Percentiles rank a stretch among this genome's conserved stretches.
phyloP scores from a whole-genome alignment of 2,888 invertebrate genomes.

The Unio delphinus region DNA sequence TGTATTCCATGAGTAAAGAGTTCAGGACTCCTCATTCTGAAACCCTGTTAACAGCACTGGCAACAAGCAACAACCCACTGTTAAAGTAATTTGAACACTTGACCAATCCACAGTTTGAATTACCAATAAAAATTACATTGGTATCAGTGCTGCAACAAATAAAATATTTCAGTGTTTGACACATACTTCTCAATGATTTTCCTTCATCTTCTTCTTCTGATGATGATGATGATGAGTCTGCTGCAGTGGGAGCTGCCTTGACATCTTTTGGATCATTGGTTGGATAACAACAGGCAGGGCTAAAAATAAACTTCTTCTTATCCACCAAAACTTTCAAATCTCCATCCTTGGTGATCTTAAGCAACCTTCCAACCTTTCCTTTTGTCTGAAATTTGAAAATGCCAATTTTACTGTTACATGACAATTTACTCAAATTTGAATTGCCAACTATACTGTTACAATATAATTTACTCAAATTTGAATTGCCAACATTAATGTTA shows the following conservation, averaged over 20 bases:
- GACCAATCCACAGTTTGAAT: no score
- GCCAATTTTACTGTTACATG: no score
- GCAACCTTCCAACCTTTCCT: conserved; percentile 34
- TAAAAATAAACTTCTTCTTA: conserved; percentile 16
- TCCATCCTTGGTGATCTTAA: conserved; percentile 33
- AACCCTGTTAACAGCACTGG: no score
- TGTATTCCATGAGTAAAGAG: no score
- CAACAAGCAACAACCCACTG: no score
- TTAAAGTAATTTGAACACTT: no score
- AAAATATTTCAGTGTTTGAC: no score
- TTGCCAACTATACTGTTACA: no score
- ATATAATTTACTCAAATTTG: conserved; percentile 8
- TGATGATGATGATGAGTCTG: conserved; percentile 9
- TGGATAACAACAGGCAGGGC: conserved; percentile 25
- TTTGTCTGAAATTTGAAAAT: conserved; percentile 17
- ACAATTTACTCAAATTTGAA: background rate
- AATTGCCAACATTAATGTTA: no score
- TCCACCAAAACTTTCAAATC: conserved; percentile 27
- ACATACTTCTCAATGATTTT: background rate
- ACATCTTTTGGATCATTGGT: conserved; percentile 10
- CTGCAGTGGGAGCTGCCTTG: conserved; percentile 19
- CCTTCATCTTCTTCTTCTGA: conserved; percentile 8
- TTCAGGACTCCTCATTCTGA: no score
- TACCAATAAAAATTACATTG: no score
- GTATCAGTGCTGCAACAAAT: no score